Evolutionary conservation across 2,113 vertebrate species (phyloP).

Genomic region (Microtus oregoni): DNA sequence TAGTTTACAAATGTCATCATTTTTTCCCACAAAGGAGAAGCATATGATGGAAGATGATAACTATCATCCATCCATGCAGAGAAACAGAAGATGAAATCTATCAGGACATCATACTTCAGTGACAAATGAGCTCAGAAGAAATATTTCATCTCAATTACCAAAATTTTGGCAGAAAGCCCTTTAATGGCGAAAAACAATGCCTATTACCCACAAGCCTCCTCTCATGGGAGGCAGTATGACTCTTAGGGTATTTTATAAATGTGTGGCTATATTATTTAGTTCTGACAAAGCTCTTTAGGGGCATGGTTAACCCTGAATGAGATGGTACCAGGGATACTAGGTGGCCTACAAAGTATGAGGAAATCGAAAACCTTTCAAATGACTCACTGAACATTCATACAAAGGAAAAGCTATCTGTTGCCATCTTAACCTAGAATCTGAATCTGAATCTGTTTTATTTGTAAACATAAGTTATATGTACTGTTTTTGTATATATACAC

Average conservation of each 20-base stretch:
- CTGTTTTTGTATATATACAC: neutral
- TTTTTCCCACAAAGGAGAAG: slow-evolving; percentile 46
- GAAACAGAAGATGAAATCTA: neutral
- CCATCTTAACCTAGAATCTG: slow-evolving; percentile 19
- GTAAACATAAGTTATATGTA: slow-evolving; percentile 30
- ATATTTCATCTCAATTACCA: slow-evolving; percentile 4
- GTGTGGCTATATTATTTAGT: neutral
- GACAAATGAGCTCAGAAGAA: slow-evolving; percentile 50
- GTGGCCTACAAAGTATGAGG: slow-evolving; percentile 22
- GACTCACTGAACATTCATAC: slow-evolving; percentile 34
- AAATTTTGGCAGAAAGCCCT: slow-evolving; percentile 29
- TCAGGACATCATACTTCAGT: slow-evolving; percentile 29
- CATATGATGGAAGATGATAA: slow-evolving; percentile 4
- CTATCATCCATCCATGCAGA: slow-evolving; percentile 11
- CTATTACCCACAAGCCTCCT: neutral
- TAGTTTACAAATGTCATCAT: slow-evolving; percentile 17
- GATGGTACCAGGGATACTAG: slow-evolving; percentile 13
- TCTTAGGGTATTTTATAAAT: slow-evolving; percentile 36
- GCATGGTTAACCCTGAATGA: slow-evolving; percentile 7
- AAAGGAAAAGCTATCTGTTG: slow-evolving; percentile 36
- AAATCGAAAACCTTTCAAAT: slow-evolving; percentile 44
- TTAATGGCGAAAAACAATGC: slow-evolving; percentile 41
- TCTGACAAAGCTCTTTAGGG: slow-evolving; percentile 42
- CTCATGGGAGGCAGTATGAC: neutral
- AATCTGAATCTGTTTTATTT: slow-evolving; percentile 58